These are phyloP conservation scores for Tenualosa ilisha DNA, from an alignment of 2,797 vertebrate genomes.

Conservation along the genomic window DNA sequence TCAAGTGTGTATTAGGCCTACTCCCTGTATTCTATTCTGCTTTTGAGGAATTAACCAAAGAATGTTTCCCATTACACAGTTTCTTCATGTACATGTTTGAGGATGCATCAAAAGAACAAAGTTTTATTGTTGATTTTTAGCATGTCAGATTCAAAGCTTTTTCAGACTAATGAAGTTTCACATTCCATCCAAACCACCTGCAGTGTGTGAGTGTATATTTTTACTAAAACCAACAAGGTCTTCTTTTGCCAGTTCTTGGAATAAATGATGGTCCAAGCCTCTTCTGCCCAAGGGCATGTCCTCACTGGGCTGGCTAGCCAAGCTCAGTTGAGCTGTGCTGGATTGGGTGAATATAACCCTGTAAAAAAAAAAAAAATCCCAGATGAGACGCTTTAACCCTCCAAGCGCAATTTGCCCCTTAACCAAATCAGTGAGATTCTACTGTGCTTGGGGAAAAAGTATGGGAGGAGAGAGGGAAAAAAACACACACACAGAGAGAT, in stretches of 20 bases:
- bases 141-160: not conserved
- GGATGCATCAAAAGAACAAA: not conserved
- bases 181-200: not conserved
- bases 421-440: not conserved
- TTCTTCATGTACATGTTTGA: too few relatives aligned
- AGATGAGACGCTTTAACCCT: not conserved
- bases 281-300: not conserved
- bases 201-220: not conserved
- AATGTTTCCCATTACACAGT: not conserved
- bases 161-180: not conserved
- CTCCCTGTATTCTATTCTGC: not conserved
- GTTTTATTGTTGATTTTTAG: not conserved
- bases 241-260: not conserved
- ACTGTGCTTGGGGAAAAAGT: not conserved
- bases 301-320: not conserved
- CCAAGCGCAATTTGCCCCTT: not conserved
- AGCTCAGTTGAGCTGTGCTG: not conserved
- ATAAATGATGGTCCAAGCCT: not conserved
- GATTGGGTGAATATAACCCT: not conserved
- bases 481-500: not conserved
- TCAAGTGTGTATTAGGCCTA: too few relatives aligned
- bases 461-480: not conserved
- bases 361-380: not conserved
- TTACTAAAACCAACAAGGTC: not conserved
- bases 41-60: not conserved